Evolutionary conservation across 2,888 invertebrate species (phyloP).

Genomic region (Limnephilus lunatus): DNA sequence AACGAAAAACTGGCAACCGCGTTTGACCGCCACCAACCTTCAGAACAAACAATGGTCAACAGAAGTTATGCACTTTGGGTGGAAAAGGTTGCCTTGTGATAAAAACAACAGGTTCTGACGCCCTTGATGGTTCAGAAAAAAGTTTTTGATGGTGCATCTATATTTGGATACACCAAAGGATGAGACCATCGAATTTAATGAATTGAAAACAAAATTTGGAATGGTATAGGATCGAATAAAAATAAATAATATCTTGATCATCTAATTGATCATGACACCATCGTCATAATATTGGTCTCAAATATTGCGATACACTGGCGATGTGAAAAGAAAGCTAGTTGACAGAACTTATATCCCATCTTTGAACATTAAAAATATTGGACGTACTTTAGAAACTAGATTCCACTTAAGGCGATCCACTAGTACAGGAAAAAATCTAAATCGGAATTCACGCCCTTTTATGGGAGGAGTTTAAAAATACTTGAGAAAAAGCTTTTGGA

Average conservation of each 20-base stretch:
- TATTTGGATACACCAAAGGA: not conserved
- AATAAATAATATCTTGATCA: not conserved
- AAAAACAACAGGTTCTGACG: not conserved
- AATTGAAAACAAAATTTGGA: not conserved
- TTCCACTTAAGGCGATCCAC: too few relatives aligned
- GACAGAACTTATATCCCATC: too few relatives aligned
- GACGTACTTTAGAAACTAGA: not conserved
- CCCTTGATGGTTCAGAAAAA: not conserved
- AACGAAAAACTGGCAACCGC: not conserved
- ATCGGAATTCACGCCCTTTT: too few relatives aligned
- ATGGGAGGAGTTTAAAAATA: too few relatives aligned
- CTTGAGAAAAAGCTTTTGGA: too few relatives aligned
- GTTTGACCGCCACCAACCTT: constrained; percentile 2
- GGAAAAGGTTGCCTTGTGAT: not conserved
- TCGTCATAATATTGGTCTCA: not conserved
- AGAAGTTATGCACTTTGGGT: not conserved
- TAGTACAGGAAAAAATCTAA: too few relatives aligned
- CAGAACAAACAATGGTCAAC: not conserved
- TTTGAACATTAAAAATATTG: not conserved
- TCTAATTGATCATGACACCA: not conserved
- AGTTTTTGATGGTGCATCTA: not conserved
- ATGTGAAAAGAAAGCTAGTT: too few relatives aligned
- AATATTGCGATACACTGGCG: not conserved
- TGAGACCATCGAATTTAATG: not conserved
- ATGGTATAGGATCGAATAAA: not conserved